Conservation (phyloP, 2,113 vertebrate species). For the Prionailurus bengalensis region DNA sequence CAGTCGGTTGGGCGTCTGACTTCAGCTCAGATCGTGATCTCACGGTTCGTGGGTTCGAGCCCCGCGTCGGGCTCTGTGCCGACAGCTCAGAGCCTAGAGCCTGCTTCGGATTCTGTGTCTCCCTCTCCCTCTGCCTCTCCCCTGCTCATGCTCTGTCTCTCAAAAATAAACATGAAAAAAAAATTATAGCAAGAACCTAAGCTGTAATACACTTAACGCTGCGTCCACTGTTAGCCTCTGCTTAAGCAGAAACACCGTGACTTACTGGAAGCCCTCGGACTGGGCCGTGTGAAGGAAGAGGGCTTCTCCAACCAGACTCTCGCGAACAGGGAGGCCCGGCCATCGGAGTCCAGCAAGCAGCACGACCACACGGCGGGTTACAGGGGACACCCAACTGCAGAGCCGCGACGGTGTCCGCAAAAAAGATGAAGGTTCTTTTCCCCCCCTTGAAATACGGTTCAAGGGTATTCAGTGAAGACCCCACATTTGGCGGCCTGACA, state of each 20-base stretch:
- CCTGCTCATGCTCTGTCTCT: too few species aligned
- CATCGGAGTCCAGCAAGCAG: neutral
- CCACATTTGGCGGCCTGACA: neutral
- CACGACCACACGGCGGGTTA: rapidly evolving
- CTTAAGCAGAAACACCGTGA: neutral
- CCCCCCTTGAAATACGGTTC: neutral
- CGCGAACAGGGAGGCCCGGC: neutral
- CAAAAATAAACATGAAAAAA: too few species aligned
- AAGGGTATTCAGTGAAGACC: neutral
- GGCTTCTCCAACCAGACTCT: neutral
- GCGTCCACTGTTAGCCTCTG: neutral
- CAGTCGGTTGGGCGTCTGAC: too few species aligned
- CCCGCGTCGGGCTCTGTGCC: too few species aligned
- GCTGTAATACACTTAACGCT: rapidly evolving
- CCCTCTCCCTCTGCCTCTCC: too few species aligned
- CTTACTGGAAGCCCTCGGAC: neutral
- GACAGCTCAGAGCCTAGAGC: too few species aligned
- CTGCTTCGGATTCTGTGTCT: too few species aligned
- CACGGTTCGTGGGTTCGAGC: too few species aligned
- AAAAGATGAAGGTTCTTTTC: neutral
- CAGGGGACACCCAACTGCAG: too few species aligned
- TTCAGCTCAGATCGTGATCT: too few species aligned
- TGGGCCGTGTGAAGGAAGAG: neutral
- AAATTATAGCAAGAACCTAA: neutral
- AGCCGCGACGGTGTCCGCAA: neutral